Evolutionary conservation across 2,797 vertebrate genomes (phyloP), one percentile per base, ranked within the genome.

Genomic region (Furcifer pardalis): DNA sequence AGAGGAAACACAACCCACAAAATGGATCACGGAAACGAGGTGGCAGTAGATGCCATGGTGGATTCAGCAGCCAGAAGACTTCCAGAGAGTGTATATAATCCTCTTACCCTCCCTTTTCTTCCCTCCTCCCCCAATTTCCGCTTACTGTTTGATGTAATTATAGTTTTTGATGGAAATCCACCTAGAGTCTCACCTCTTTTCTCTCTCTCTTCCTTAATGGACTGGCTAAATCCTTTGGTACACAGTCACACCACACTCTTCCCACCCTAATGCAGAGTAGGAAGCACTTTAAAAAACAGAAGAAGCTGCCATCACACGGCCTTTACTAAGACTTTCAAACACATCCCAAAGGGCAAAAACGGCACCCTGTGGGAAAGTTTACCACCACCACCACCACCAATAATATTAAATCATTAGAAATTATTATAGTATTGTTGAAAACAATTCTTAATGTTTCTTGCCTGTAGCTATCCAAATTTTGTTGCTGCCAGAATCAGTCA

Each of bases 131-230:
- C 62, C 5, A 91, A 91, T 93, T 95, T 96, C 95, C 86, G 78
- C 87, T 94, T 92, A 93, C 92, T 95, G 91, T 90, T 90, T 90
- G 93, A 93, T 93, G 92, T 96, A 94, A 96, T 96, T 95, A 96
- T 86, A 93, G 91, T 95, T 95, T 95, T 90, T 94, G 94, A 92
- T 92, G 92, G 93, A 94, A 94, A 94, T 92, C 87, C 89, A 91
- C 92, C 90, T 69, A 0, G 91, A 92, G 90, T 85, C 89, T 82
- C 92, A 88, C 91, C 88, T 89, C 91, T 63, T 69, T 30, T 13
- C n/a, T n/a, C n/a, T n/a, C n/a, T n/a, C n/a, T 40, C 92, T 84
- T 35, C 90, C 91, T 95, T 93, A 94, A 94, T 86, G 92, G 89
- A 83, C 90, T 91, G 88, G 86, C 93, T 92, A 90, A 93, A 93